phyloP scores from a whole-genome alignment of 2,113 vertebrate species.

The Eulemur macaco region DNA sequence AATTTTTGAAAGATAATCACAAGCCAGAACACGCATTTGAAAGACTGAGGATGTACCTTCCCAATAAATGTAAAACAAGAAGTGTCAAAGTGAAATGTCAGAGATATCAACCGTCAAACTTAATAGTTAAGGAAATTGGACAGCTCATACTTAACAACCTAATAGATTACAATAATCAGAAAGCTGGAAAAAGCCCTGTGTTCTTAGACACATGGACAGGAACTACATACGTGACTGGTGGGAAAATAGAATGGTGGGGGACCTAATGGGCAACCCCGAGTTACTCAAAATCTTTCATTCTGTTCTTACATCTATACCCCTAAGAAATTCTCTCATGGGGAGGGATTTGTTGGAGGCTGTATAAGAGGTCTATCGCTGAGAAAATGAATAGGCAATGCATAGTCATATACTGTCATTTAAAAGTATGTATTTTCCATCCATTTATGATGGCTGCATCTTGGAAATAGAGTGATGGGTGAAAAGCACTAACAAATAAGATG shows the following conservation, averaged over 20 bases:
- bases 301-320: background rate
- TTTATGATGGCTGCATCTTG: background rate
- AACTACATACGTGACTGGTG: background rate
- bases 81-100: no score
- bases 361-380: background rate
- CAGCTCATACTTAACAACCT: background rate
- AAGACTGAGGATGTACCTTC: no score
- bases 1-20: no score
- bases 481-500: background rate
- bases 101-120: no score
- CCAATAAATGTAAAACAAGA: no score
- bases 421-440: background rate
- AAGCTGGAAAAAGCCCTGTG: background rate
- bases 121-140: no score
- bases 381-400: background rate
- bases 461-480: background rate
- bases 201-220: background rate
- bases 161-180: background rate
- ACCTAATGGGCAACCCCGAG: background rate
- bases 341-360: background rate
- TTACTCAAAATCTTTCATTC: background rate
- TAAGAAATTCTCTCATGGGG: background rate
- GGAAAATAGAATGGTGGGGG: background rate
- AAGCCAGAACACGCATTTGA: no score
- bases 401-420: background rate